Evolutionary conservation across 2,797 vertebrate genomes (phyloP).

Genomic region (Cephalopachus bancanus): DNA sequence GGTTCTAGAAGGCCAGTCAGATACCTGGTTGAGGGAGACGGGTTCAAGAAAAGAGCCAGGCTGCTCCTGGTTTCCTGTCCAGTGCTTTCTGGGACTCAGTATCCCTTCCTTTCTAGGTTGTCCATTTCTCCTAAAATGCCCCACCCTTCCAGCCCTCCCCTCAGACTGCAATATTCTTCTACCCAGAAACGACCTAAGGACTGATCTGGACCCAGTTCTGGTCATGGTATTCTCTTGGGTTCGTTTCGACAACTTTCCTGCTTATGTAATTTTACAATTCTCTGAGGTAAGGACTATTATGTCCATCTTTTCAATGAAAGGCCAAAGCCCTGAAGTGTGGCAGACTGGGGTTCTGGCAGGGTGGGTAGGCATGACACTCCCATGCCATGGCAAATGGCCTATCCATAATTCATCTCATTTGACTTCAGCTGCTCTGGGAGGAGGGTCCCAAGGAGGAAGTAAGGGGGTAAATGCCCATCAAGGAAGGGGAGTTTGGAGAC

Average conservation of each 20-base stretch:
- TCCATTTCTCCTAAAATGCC: not conserved
- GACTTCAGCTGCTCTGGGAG: not conserved
- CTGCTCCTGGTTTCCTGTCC: not conserved
- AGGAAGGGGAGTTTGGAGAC: not conserved
- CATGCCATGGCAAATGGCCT: fast-evolving
- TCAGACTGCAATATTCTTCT: not conserved
- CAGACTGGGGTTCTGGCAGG: not conserved
- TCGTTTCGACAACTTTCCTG: not conserved
- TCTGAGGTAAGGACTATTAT: not conserved
- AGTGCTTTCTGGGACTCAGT: not conserved
- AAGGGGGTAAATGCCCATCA: not conserved
- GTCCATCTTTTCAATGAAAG: not conserved
- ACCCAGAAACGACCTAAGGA: not conserved
- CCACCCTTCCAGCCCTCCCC: not conserved
- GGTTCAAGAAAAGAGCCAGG: not conserved
- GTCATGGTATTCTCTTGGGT: not conserved
- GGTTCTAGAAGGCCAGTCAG: not conserved
- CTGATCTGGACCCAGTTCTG: not conserved
- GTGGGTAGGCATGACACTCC: not conserved
- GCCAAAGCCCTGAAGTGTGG: not conserved
- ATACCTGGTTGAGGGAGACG: not conserved
- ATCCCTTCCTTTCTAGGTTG: not conserved
- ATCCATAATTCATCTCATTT: not conserved
- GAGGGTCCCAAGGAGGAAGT: not conserved
- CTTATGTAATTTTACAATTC: not conserved